Evolutionary conservation across 2,797 vertebrate species (phyloP), one percentile per base, ranked within the genome.

Genomic region (Spheniscus humboldti): DNA sequence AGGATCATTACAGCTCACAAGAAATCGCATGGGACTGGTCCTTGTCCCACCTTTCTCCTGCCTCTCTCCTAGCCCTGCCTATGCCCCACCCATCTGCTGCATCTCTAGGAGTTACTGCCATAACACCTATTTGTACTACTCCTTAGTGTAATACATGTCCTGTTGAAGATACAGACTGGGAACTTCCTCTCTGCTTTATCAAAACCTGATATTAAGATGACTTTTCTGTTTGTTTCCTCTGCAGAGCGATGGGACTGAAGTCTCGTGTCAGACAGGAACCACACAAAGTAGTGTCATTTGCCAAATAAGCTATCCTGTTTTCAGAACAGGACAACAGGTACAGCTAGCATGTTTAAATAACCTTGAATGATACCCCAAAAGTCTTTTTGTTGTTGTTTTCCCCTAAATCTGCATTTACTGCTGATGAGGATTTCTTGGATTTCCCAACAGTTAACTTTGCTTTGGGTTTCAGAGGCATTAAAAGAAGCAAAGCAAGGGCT

Each of bases 231-330:
- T 93, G 30, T 86, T 80, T 97, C 63, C 33, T 84, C 27, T 98
- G 92, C 97, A 99, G 99, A 98, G 85, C 3, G 98, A 99, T 80
- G 98, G 97, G 28, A 98, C 98, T 47, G 98, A 99, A 94, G 98
- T 99, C n/a, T 98, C 98, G 1, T 99, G 99, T 97, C 98, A 98
- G 60, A 97, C 98, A 93, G 98, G 88, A 94, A 97, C 97, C 35
- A 50, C 96, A 52, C 97, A 97, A 90, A 98, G 98, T 50, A 97
- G 97, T 5, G 97, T 99, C 35, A 85, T 97, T 64, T 99, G 99
- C 89, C 97, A 99, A 47, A 98, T 99, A 82, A 99, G 98, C 90
- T 99, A 99, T 92, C 99, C 99, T 35, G 98, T 98, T 67, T 95
- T 99, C 87, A 98, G 97, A 92, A 97, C 85, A 43, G 74, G 95